phyloP scores from a whole-genome alignment of 2,888 invertebrate genomes.

The Heliconius aoede region DNA sequence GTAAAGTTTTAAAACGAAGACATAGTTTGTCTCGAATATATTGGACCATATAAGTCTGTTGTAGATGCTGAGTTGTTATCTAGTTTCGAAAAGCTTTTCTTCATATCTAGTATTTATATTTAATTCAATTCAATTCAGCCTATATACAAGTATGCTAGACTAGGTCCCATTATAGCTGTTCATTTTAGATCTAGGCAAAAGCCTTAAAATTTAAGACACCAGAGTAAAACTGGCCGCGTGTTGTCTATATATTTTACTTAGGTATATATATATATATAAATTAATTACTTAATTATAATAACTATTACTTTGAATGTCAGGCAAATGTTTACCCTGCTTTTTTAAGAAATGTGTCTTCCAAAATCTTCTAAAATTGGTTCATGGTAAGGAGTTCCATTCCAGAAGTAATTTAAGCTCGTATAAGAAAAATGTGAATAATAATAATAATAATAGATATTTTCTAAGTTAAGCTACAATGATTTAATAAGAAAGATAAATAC shows the following conservation, averaged over 20 bases:
- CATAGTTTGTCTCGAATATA: constrained; percentile 18
- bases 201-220: constrained; percentile 51
- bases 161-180: constrained; percentile 53
- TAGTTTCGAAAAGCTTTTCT: constrained; percentile 18
- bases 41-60: constrained; percentile 42
- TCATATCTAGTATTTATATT: constrained; percentile 32
- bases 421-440: constrained; percentile 42
- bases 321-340: constrained; percentile 79
- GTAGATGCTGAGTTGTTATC: constrained; percentile 12
- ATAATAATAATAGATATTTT: constrained; percentile 5
- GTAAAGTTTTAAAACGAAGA: constrained; percentile 5
- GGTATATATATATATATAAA: constrained; percentile 43
- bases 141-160: constrained; percentile 47
- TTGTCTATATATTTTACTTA: constrained; percentile 44
- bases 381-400: constrained; percentile 58
- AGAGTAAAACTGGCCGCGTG: constrained; percentile 51
- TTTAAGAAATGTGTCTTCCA: constrained; percentile 68
- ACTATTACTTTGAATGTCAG: constrained; percentile 69
- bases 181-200: constrained; percentile 51
- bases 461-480: constrained; percentile 4
- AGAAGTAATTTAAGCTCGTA: constrained; percentile 39
- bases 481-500: not conserved
- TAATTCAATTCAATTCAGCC: constrained; percentile 18
- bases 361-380: constrained; percentile 67
- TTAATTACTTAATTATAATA: constrained; percentile 59